These are phyloP conservation scores for Lacanobia oleracea DNA, from an alignment of 2,888 invertebrate species.

Conservation along the genomic window DNA sequence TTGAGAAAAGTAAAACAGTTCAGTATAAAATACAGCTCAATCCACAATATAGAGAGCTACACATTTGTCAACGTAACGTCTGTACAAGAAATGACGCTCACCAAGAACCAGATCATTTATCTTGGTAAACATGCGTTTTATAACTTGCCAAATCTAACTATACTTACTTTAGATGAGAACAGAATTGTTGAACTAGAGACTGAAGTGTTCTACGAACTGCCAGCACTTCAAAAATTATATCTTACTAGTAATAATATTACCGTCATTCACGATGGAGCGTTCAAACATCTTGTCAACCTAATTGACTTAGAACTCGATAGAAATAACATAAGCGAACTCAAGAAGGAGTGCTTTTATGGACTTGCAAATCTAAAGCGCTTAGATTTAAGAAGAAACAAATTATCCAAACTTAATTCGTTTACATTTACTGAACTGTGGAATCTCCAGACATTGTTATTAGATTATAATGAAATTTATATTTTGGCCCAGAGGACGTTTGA, in stretches of 20 bases:
- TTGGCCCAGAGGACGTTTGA: constrained; percentile 94
- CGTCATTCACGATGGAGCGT: constrained; percentile 96
- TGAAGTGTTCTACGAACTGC: constrained; percentile 94
- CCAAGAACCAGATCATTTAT: constrained; percentile 92
- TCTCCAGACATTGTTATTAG: constrained; percentile 92
- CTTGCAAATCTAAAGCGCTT: constrained; percentile 93
- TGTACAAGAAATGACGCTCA: constrained; percentile 92
- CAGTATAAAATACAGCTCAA: constrained; percentile 93
- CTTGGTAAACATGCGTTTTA: constrained; percentile 93
- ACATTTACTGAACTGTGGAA: constrained; percentile 95
- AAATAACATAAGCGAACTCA: constrained; percentile 94
- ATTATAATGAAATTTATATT: constrained; percentile 93
- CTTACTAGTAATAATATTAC: constrained; percentile 97
- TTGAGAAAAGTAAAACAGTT: constrained; percentile 92
- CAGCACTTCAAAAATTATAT: constrained; percentile 93
- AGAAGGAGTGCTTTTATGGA: constrained; percentile 94
- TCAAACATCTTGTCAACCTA: constrained; percentile 93
- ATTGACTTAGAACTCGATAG: constrained; percentile 95
- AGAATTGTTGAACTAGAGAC: constrained; percentile 93
- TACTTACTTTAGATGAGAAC: constrained; percentile 94
- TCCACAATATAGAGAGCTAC: constrained; percentile 92
- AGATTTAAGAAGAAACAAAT: constrained; percentile 93
- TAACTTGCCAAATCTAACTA: constrained; percentile 92
- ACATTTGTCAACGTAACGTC: constrained; percentile 94
- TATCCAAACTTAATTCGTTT: constrained; percentile 94